Percentiles rank a stretch among this genome's conserved stretches.
Evolutionary conservation across 2,797 vertebrate genomes (phyloP).

Genomic region (Cichlasoma orientale): DNA sequence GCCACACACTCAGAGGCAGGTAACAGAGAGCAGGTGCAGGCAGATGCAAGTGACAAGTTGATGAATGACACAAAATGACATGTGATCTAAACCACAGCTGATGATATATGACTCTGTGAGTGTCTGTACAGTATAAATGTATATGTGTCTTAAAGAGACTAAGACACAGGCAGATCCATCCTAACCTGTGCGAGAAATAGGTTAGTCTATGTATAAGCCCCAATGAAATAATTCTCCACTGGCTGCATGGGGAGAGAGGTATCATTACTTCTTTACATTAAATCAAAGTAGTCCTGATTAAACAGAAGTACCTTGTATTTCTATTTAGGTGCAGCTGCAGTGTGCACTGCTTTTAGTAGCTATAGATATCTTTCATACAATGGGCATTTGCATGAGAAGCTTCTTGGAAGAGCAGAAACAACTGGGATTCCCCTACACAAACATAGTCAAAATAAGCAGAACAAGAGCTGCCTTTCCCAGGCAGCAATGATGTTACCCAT

Average conservation of each 20-base stretch:
- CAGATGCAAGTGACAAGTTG: constrained; percentile 26
- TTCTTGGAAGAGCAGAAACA: neutral
- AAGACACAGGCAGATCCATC: neutral
- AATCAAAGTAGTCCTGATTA: neutral
- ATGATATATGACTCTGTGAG: constrained; percentile 36
- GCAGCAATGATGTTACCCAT: neutral
- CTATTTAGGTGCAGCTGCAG: neutral
- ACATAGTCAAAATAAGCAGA: neutral
- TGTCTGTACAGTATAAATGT: constrained; percentile 7
- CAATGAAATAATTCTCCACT: neutral
- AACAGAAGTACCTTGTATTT: neutral
- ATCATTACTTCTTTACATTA: neutral
- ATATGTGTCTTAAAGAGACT: constrained; percentile 1
- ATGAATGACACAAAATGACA: constrained; percentile 41
- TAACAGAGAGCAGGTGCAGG: constrained; percentile 20
- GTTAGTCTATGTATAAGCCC: neutral
- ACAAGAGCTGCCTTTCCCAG: neutral
- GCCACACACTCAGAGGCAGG: neutral
- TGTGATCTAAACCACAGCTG: constrained; percentile 44
- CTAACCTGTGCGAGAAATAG: neutral
- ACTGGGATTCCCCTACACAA: neutral
- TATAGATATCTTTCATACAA: neutral
- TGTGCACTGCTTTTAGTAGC: neutral
- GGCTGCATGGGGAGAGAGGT: neutral
- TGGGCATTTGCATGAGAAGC: neutral